These are phyloP conservation scores for Euproctis similis DNA, from an alignment of 2,888 invertebrate species.

Conservation along the genomic window DNA sequence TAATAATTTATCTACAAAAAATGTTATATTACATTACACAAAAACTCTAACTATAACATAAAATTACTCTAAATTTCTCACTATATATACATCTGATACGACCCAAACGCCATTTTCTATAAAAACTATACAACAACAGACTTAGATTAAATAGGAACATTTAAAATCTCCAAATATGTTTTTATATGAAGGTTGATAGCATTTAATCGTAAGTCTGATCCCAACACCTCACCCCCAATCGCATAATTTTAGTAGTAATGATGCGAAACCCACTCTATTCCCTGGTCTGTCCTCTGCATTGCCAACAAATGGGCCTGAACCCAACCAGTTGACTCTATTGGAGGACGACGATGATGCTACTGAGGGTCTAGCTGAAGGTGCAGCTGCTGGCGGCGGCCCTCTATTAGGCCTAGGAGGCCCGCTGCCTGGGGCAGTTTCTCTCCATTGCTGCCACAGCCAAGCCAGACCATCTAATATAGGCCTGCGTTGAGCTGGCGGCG, in stretches of 20 bases:
- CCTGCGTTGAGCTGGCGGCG: slow-evolving; percentile 61
- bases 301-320: slow-evolving; percentile 69
- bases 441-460: slow-evolving; percentile 77
- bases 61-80: slow-evolving; percentile 27
- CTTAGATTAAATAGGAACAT: slow-evolving; percentile 62
- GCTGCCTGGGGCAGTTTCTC: slow-evolving; percentile 65
- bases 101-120: slow-evolving; percentile 28
- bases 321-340: slow-evolving; percentile 61
- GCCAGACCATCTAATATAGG: slow-evolving; percentile 74
- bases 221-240: slow-evolving; percentile 68
- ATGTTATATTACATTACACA: slow-evolving; percentile 23
- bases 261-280: slow-evolving; percentile 71
- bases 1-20: slow-evolving; percentile 42
- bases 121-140: slow-evolving; percentile 39
- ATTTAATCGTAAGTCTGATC: slow-evolving; percentile 58
- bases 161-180: slow-evolving; percentile 12
- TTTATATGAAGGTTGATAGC: slow-evolving; percentile 13
- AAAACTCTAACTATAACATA: slow-evolving; percentile 20
- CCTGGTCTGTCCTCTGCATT: slow-evolving; percentile 60
- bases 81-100: slow-evolving; percentile 45
- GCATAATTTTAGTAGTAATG: slow-evolving; percentile 62
- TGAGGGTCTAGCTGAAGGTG: slow-evolving; percentile 37
- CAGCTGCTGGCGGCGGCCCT: slow-evolving; percentile 37
- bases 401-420: slow-evolving; percentile 35
- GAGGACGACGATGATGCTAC: slow-evolving; percentile 43